A percentile compares a stretch with the other conserved stretches of the same genome.
Evolutionary conservation across 1,140 invertebrate species (phyloP).

Genomic region (Carposina sasakii): DNA sequence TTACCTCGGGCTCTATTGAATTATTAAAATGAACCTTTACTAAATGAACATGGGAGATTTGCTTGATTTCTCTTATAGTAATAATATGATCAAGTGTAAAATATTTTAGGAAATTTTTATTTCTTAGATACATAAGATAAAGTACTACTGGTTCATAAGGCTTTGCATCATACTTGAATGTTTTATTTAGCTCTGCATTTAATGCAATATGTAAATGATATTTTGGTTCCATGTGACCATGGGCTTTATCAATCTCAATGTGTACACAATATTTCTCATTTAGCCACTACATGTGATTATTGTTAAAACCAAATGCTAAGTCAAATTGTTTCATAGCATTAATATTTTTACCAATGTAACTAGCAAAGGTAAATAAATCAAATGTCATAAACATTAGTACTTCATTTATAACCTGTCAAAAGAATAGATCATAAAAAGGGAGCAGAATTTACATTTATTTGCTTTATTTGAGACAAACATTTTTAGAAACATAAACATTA

Average conservation of each 20-base stretch:
- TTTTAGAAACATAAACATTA: constrained; percentile 25
- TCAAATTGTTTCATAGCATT: constrained; percentile 69
- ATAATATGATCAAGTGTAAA: constrained; percentile 57
- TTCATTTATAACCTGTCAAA: constrained; percentile 3
- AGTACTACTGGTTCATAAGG: constrained; percentile 59
- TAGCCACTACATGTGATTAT: constrained; percentile 44
- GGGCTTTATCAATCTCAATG: constrained; percentile 32
- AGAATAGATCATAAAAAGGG: background rate
- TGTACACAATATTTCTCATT: constrained; percentile 39
- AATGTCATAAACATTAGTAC: constrained; percentile 38
- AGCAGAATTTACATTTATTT: constrained; percentile 20
- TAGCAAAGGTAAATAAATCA: constrained; percentile 71
- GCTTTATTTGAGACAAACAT: constrained; percentile 28
- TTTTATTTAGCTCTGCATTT: constrained; percentile 31
- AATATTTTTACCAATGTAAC: constrained; percentile 71
- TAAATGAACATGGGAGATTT: constrained; percentile 21
- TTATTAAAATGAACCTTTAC: constrained; percentile 15
- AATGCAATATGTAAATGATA: constrained; percentile 30
- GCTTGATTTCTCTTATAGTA: constrained; percentile 34
- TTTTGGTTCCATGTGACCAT: constrained; percentile 21
- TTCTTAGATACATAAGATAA: constrained; percentile 64
- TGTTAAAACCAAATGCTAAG: constrained; percentile 68
- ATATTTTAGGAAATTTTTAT: constrained; percentile 64
- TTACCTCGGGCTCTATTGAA: too few species aligned
- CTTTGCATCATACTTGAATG: constrained; percentile 35